A percentile compares a stretch with the other conserved stretches of the same genome.
Conservation (phyloP, 2,113 vertebrate species). For the Acanthochromis polyacanthus region DNA sequence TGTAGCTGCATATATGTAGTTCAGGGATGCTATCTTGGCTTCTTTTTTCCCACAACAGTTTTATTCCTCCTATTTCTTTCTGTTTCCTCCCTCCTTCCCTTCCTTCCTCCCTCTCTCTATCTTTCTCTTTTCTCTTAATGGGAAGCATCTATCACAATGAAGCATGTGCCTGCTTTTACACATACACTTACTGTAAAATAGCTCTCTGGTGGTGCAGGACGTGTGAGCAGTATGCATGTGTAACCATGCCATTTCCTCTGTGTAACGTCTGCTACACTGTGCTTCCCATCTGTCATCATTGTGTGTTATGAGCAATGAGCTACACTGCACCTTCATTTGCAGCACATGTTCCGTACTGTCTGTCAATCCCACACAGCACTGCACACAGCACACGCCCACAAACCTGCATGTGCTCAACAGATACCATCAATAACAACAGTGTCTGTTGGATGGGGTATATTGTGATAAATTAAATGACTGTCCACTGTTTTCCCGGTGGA, state of each 20-base stretch:
- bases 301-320: constrained; percentile 36
- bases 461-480: constrained; percentile 58
- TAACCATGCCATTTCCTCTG: constrained; percentile 34
- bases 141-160: constrained; percentile 66
- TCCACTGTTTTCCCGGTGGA: constrained; percentile 29
- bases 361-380: not conserved
- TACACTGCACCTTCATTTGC: constrained; percentile 28
- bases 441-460: constrained; percentile 27
- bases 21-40: no score
- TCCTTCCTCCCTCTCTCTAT: not conserved
- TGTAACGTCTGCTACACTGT: constrained; percentile 30
- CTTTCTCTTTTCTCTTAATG: constrained; percentile 48
- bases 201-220: constrained; percentile 12
- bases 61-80: not conserved
- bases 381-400: not conserved
- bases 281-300: constrained; percentile 36
- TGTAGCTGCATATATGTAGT: no score
- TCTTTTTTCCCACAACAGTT: not conserved
- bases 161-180: not conserved
- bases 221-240: constrained; percentile 29
- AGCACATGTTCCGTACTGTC: not conserved
- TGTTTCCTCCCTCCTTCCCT: not conserved
- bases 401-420: not conserved
- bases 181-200: constrained; percentile 32
- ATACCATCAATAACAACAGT: constrained; percentile 15